Percentiles rank a stretch among this genome's conserved stretches.
phyloP scores from a whole-genome alignment of 2,888 invertebrate species.

The Pegoplata infirma region DNA sequence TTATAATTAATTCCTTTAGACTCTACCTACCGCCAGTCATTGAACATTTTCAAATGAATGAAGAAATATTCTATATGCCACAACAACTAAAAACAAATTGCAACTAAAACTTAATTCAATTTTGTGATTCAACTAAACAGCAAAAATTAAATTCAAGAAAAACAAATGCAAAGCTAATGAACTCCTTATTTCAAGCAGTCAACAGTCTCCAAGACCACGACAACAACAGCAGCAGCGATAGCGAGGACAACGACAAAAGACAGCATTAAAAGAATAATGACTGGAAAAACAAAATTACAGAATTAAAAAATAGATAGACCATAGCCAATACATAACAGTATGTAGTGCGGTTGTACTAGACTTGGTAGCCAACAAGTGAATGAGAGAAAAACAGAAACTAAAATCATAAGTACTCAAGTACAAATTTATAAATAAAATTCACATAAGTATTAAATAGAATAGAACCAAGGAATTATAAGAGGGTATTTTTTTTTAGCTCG shows the following conservation, averaged over 20 bases:
- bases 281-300: background rate
- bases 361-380: background rate
- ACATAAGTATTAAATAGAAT: no score
- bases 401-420: background rate
- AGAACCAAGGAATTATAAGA: no score
- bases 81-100: slow-evolving; percentile 23
- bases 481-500: no score
- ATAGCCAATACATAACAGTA: slow-evolving; percentile 1
- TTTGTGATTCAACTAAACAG: slow-evolving; percentile 15
- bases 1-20: slow-evolving; percentile 3
- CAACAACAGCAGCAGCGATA: slow-evolving; percentile 11
- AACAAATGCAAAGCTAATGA: slow-evolving; percentile 50
- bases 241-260: background rate
- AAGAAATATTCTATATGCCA: slow-evolving; percentile 14
- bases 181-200: slow-evolving; percentile 44
- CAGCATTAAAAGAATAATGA: background rate
- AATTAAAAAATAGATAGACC: background rate
- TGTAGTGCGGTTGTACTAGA: background rate
- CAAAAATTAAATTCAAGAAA: slow-evolving; percentile 53
- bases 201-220: background rate
- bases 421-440: no score
- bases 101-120: slow-evolving; percentile 15
- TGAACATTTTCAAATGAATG: slow-evolving; percentile 18
- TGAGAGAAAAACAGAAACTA: background rate
- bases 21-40: slow-evolving; percentile 19